Conservation (phyloP, 2,888 invertebrate species). For the Xestia c-nigrum region DNA sequence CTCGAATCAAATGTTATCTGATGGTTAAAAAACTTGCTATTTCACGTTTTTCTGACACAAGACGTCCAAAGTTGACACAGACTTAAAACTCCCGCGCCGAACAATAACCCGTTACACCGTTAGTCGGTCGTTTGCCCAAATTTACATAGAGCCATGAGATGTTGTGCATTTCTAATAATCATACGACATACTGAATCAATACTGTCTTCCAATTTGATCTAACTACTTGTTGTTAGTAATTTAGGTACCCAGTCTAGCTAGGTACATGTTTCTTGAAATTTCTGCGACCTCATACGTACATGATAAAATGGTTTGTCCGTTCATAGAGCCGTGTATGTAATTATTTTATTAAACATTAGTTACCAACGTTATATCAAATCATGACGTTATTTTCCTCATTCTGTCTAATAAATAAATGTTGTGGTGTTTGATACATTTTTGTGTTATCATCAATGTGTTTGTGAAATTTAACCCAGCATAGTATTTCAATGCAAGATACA, state of each 20-base stretch:
- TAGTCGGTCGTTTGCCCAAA: conserved; percentile 67
- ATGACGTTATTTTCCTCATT: conserved; percentile 54
- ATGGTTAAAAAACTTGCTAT: conserved; percentile 7
- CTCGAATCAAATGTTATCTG: not conserved
- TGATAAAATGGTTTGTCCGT: not conserved
- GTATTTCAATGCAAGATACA: conserved; percentile 9
- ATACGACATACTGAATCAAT: conserved; percentile 8
- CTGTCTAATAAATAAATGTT: conserved; percentile 27
- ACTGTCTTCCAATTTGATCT: conserved; percentile 1
- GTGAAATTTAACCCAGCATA: conserved; percentile 26
- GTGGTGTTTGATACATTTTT: conserved; percentile 15
- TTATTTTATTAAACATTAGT: conserved; percentile 23
- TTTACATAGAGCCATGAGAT: conserved; percentile 61
- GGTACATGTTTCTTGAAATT: not conserved
- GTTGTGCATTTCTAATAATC: conserved; percentile 52
- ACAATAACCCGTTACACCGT: conserved; percentile 68
- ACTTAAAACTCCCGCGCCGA: conserved; percentile 52
- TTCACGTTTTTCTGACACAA: conserved; percentile 12
- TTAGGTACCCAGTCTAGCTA: not conserved
- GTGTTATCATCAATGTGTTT: conserved; percentile 5
- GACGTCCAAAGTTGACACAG: conserved; percentile 39
- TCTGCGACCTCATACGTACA: not conserved
- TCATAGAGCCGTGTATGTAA: conserved; percentile 2
- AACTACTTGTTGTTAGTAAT: not conserved
- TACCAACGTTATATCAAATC: conserved; percentile 20